A percentile compares a stretch with the other conserved stretches of the same genome.
Evolutionary conservation across 2,113 vertebrate genomes (phyloP).

Genomic region (Takifugu bimaculatus): DNA sequence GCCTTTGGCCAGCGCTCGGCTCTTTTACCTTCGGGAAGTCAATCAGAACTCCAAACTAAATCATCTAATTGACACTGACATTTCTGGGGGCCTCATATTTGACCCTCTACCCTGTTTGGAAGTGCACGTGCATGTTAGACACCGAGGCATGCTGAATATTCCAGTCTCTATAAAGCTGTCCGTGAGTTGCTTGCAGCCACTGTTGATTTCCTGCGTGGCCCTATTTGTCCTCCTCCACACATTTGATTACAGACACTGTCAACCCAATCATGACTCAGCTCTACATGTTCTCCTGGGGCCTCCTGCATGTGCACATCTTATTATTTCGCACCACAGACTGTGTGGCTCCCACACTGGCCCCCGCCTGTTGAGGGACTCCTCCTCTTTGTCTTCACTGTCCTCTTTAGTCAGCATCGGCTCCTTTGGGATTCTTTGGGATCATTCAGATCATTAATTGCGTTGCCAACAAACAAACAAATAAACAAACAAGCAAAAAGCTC

Average conservation of each 20-base stretch:
- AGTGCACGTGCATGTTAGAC: slow-evolving; percentile 15
- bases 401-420: slow-evolving; percentile 47
- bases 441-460: neutral
- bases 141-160: slow-evolving; percentile 16
- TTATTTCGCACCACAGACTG: neutral
- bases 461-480: neutral
- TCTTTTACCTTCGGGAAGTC: slow-evolving; percentile 14
- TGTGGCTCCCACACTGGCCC: neutral
- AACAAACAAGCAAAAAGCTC: slow-evolving; percentile 7
- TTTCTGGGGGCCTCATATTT: slow-evolving; percentile 12
- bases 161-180: neutral
- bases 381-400: neutral
- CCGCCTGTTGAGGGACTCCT: neutral
- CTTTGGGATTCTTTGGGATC: neutral
- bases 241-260: slow-evolving; percentile 39
- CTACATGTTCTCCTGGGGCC: too few relatives aligned
- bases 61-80: neutral
- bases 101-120: neutral
- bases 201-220: slow-evolving; percentile 13
- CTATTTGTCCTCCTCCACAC: slow-evolving; percentile 12
- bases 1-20: slow-evolving; percentile 29
- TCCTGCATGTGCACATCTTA: neutral
- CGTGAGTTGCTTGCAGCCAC: neutral
- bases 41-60: slow-evolving; percentile 22
- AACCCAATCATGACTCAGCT: slow-evolving; percentile 18